Conservation (phyloP, 2,797 vertebrate genomes). For the Scleropages formosus region DNA sequence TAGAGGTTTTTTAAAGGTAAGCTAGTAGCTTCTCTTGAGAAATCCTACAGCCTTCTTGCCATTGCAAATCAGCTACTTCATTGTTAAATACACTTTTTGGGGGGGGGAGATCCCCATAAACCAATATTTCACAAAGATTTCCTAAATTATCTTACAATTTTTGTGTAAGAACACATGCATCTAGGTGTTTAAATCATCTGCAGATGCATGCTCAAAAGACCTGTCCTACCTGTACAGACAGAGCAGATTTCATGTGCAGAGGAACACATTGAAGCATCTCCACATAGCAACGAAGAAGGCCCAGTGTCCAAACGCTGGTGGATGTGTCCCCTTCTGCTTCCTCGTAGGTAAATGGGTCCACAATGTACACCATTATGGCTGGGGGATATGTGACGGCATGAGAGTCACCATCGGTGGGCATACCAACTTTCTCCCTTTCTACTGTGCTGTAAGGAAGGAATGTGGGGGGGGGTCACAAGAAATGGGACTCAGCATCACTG, state of each 20-base stretch:
- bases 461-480: no score
- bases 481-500: no score
- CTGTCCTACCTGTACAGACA: constrained; percentile 85
- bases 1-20: no score
- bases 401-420: constrained; percentile 96
- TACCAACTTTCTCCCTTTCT: constrained; percentile 94
- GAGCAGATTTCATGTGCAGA: constrained; percentile 84
- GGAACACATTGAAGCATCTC: constrained; percentile 97
- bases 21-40: no score
- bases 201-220: no score
- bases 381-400: constrained; percentile 93
- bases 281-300: constrained; percentile 93
- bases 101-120: neutral
- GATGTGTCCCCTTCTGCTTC: constrained; percentile 75
- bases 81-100: no score
- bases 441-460: constrained; percentile 77
- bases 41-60: no score
- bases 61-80: no score
- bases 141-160: no score
- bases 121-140: neutral
- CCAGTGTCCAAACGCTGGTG: constrained; percentile 90
- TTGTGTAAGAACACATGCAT: neutral
- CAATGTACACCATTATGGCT: constrained; percentile 94
- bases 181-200: neutral
- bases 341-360: constrained; percentile 95